Evolutionary conservation across 2,888 invertebrate genomes (phyloP).

Genomic region (Aethes cnicana): DNA sequence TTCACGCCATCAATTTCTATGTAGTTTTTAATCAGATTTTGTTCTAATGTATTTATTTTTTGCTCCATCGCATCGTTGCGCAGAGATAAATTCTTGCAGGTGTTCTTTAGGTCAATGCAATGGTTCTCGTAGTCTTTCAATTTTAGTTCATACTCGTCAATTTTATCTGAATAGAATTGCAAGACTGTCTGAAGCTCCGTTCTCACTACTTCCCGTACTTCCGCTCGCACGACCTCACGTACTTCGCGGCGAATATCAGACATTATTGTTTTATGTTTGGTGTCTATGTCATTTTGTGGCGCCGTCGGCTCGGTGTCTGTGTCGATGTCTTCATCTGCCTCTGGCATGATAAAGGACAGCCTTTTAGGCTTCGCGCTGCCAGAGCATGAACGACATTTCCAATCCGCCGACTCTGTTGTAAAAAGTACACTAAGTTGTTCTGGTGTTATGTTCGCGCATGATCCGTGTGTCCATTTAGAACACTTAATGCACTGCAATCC

Average conservation of each 20-base stretch:
- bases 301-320: not conserved
- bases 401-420: constrained; percentile 34
- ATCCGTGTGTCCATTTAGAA: too few relatives aligned
- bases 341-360: constrained; percentile 33
- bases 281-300: not conserved
- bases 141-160: constrained; percentile 24
- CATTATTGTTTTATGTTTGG: too few relatives aligned
- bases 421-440: constrained; percentile 32
- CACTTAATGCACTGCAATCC: too few relatives aligned
- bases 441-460: constrained; percentile 31
- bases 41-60: not conserved
- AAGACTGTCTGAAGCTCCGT: constrained; percentile 30
- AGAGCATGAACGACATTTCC: constrained; percentile 33
- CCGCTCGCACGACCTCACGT: constrained; percentile 21
- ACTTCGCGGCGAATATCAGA: constrained; percentile 18
- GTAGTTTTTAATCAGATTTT: not conserved
- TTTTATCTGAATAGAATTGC: constrained; percentile 33
- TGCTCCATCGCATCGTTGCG: not conserved
- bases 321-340: constrained; percentile 39
- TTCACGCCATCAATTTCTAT: not conserved
- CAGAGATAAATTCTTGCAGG: not conserved
- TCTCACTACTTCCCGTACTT: constrained; percentile 19
- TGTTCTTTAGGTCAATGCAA: constrained; percentile 9
- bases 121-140: constrained; percentile 21
- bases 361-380: constrained; percentile 28